Base-by-base conservation (phyloP, 64 coral and sea anemone species). In the Platygyra sinensis region DNA sequence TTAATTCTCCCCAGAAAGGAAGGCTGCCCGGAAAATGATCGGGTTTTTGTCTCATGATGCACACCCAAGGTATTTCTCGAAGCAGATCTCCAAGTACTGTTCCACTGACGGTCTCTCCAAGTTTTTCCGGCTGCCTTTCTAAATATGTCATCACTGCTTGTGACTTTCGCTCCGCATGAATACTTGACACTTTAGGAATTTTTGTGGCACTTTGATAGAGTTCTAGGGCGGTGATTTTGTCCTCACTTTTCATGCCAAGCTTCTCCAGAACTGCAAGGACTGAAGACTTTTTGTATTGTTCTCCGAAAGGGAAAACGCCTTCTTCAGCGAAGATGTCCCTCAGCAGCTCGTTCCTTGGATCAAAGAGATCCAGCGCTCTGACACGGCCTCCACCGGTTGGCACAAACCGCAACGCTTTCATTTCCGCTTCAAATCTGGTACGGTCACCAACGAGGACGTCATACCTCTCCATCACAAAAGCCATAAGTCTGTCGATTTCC, bases 11-110 rank as follows among this genome's bases (percentile, higher is more conserved):
- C 33, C 72, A 76, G 49, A 96, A 75, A 57, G 73, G 87, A 87
- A 95, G 89, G 67, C 67, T 55, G 10, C 63, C 19, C 16, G 94
- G 85, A 86, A 92, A 96, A n/a, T 49, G 42, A 11, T 52, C 59
- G 25, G 94, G 90, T 33, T 67, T 96, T 31, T 72, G 60, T 17
- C 25, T 86, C 36, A 92, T 10, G 64, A 30, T 64, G 13, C 60
- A 54, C 15, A 96, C 67, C 94, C 94, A 96, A 24, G 62, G 63
- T 36, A 73, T 76, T 12, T 89, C 49, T 64, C 24, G 62, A 16
- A 93, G 79, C 60, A 74, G 52, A 30, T 16, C n/a, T 52, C 67
- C 46, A 15, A 93, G 69, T 22, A 71, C 3, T 10, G 8, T 77
- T 33, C 55, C 67, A 46, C 6, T 46, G 42, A 46, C 42, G 42